Evolutionary conservation across 1,140 invertebrate species (phyloP), one percentile per base, ranked within the genome.

Genomic region (Drosophila lini): DNA sequence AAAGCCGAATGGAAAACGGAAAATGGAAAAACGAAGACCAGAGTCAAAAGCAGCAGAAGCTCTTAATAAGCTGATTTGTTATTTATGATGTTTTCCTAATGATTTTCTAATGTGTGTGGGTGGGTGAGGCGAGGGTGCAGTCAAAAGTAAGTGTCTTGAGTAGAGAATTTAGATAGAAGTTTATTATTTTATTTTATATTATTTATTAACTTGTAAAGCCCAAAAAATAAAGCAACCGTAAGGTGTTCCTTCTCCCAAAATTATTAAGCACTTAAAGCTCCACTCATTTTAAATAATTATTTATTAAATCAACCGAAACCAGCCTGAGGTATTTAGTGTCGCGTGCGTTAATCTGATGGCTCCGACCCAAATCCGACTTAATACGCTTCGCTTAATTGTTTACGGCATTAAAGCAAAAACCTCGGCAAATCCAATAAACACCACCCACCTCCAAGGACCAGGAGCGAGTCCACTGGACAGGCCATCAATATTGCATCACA

Each of bases 361-460:
- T 47, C 28, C 65, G 68, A 40, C 80, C 60, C 77, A 88, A 88
- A 88, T 88, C 83, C 80, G 59, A 88, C 83, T 88, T 88, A 88
- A 88, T 81, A 73, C 83, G 83, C 77, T 74, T 83, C 84, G 82
- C 80, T 84, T 89, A 89, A 89, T 89, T 89, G 84, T 89, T 89
- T 89, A 81, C 84, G 89, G 84, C 78, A 89, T 89, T 89, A 89
- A 84, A 65, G 84, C 84, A 89, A 89, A 88, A 89, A 84, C 84
- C 84, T 71, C 78, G 67, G 74, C 67, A 73, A 89, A 89, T 89
- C 74, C 80, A 89, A 89, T 88, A 84, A 88, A 83, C 83, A 81
- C 71, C 59, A 61, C 45, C 45, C 62, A 53, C 42, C 45, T 32
- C 80, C 41, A 71, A 5, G 64, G 61, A 48, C 41, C 67, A 34